phyloP scores from a whole-genome alignment of 2,113 vertebrate genomes.

The Capreolus pygargus region DNA sequence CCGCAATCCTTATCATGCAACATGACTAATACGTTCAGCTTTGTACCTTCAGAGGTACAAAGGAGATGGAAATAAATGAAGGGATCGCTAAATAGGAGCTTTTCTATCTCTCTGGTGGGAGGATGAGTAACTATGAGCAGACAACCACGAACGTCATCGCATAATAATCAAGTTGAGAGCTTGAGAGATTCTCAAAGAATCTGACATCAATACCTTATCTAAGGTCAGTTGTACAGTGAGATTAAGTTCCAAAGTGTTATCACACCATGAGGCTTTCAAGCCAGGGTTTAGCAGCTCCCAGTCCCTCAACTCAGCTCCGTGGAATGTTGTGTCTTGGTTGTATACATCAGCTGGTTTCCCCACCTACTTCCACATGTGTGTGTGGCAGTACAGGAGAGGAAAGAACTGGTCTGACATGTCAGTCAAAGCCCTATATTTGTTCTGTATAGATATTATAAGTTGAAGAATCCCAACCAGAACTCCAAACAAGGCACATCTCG shows the following conservation, averaged over 20 bases:
- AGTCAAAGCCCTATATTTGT: background rate
- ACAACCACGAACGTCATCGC: background rate
- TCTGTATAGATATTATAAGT: background rate
- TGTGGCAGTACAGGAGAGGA: background rate
- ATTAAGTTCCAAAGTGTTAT: background rate
- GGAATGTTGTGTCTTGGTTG: no score
- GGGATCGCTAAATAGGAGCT: background rate
- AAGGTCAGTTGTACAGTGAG: background rate
- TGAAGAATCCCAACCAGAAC: background rate
- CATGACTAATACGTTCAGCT: constrained; percentile 49
- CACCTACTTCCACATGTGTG: background rate
- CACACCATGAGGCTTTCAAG: background rate
- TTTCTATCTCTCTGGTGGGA: background rate
- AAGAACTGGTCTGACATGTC: background rate
- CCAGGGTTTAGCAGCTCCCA: background rate
- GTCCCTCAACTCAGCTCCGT: background rate
- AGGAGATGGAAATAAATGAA: constrained; percentile 20
- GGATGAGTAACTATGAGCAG: background rate
- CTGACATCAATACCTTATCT: background rate
- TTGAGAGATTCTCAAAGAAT: background rate
- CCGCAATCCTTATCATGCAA: background rate
- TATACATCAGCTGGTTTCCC: accelerated
- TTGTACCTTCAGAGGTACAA: background rate
- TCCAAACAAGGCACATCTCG: background rate
- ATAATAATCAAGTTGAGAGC: background rate